phyloP scores from a whole-genome alignment of 2,888 invertebrate genomes.

The Sphaerophoria rueppellii region DNA sequence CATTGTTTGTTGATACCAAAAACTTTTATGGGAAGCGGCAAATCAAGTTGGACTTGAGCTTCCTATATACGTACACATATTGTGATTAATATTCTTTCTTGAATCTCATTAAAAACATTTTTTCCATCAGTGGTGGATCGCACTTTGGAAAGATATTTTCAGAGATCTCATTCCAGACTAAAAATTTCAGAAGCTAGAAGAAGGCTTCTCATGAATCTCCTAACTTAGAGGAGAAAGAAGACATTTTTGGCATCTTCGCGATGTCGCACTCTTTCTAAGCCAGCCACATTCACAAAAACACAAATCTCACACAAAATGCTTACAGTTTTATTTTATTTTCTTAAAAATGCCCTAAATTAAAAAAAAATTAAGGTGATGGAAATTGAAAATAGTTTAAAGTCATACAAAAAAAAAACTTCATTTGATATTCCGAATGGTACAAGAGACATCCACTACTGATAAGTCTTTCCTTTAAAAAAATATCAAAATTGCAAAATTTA shows the following conservation, averaged over 20 bases:
- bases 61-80: conserved; percentile 2
- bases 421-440: not conserved
- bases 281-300: no score
- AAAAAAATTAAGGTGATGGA: no score
- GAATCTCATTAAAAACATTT: conserved; percentile 8
- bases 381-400: not conserved
- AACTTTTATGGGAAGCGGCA: not conserved
- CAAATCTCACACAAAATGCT: no score
- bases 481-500: conserved; percentile 29
- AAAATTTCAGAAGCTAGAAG: no score
- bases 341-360: no score
- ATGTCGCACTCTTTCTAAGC: no score
- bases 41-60: not conserved
- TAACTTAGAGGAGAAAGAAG: no score
- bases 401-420: not conserved
- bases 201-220: no score
- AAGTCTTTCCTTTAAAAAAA: conserved; percentile 39
- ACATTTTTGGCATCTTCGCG: no score
- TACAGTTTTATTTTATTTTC: no score
- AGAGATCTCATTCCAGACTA: no score
- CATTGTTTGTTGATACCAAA: not conserved
- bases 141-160: not conserved
- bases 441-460: not conserved
- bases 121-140: conserved; percentile 28
- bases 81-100: conserved; percentile 11